Base-by-base conservation (phyloP, 2,888 invertebrate species). In the Andrena trimmerana region DNA sequence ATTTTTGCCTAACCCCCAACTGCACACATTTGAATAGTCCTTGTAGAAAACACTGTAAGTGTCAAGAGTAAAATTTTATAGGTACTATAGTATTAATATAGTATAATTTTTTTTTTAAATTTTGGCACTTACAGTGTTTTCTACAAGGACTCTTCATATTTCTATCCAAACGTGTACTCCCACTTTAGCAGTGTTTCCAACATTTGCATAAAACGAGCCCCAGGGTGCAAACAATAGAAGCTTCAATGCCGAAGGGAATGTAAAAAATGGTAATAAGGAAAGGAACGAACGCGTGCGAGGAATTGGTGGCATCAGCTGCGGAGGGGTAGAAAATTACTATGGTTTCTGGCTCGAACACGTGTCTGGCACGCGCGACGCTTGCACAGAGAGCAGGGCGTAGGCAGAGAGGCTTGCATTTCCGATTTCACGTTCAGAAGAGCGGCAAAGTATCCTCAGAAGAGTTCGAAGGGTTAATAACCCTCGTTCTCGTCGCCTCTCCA, bases 381-480 rank as follows among this genome's bases (percentile, higher is more conserved):
- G 27, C 33, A 65, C 62, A 57, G 70, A 62, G 29, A 67, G 67
- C 68, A 57, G 42, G 42, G 50, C 67, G 69, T 70, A 83, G 60
- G 20, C 60, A 42, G 68, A 81, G 68, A 57, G 69, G 66, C 73
- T 74, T 63, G 59, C 69, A 66, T 59, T 75, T 81, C 77, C 88
- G 80, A 88, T 88, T 88, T 88, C 85, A 84, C 68, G 89, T 85
- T 76, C 82, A 62, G 33, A 57, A 75, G 77, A 89, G 88, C 88
- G 78, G 81, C 75, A 89, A 89, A 88, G 73, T 85, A 68, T 54
- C 76, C 31, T 8, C 36, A 27, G 59, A 75, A 68, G 48, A 69
- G 66, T 29, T 62, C 73, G 54, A 57, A 68, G 81, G 84, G 85
- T 84, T 87, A 89, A 86, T 75, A 84, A 84, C 82, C 85, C 73